These are phyloP conservation scores for Danio aesculapii DNA, from an alignment of 2,797 vertebrate species.

Conservation along the genomic window DNA sequence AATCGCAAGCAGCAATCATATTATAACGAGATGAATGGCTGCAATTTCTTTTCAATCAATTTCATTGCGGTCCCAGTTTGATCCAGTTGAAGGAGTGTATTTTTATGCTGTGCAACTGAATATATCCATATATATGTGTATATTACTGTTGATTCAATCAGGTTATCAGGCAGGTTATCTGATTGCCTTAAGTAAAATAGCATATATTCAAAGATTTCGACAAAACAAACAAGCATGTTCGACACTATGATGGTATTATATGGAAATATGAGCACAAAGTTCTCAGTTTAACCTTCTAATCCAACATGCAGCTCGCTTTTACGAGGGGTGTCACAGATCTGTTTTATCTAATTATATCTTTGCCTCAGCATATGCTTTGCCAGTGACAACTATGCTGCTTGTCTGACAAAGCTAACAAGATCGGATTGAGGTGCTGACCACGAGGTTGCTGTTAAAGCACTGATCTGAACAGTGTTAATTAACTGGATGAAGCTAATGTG, in stretches of 20 bases:
- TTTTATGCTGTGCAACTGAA: constrained; percentile 1
- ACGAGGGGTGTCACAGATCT: constrained; percentile 15
- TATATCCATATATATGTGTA: constrained; percentile 22
- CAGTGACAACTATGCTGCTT: neutral
- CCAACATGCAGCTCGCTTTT: constrained; percentile 12
- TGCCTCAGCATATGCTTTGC: constrained; percentile 19
- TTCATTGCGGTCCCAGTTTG: constrained; percentile 38
- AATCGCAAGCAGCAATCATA: constrained; percentile 33
- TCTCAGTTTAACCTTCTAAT: constrained; percentile 16
- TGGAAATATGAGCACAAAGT: neutral
- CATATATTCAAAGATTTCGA: neutral
- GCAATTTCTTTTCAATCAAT: constrained; percentile 48
- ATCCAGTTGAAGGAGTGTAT: constrained; percentile 32
- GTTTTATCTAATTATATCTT: constrained; percentile 47
- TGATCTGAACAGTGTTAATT: constrained; percentile 16
- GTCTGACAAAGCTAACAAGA: constrained; percentile 37
- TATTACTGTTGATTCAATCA: constrained; percentile 2
- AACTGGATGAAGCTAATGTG: constrained; percentile 14
- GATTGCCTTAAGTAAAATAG: neutral
- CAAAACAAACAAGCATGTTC: neutral
- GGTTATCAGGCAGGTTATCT: constrained; percentile 27
- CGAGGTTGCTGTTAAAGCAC: constrained; percentile 9
- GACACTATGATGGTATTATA: neutral
- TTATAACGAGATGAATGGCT: constrained; percentile 48
- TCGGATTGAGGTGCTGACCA: constrained; percentile 29